Percentiles rank a stretch among this genome's conserved stretches.
phyloP scores from a whole-genome alignment of 2,113 vertebrate species.

The Leucosticte australis region DNA sequence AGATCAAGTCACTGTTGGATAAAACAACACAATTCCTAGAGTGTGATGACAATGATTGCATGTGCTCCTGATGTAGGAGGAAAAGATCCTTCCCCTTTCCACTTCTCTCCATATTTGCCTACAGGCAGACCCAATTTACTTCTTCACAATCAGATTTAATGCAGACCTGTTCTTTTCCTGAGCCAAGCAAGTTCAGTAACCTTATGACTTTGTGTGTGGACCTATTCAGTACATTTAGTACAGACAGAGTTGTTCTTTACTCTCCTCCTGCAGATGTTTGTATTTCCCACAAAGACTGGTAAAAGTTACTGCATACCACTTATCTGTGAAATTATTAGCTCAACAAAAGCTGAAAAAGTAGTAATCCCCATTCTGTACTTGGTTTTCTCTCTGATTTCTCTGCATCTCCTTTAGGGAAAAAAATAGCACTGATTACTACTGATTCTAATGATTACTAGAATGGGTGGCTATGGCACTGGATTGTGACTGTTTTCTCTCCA shows the following conservation, averaged over 20 bases:
- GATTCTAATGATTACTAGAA: background rate
- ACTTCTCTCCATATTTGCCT: background rate
- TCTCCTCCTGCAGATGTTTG: background rate
- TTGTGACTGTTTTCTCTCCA: background rate
- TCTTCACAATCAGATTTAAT: background rate
- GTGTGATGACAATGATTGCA: accelerated
- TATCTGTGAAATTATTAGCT: background rate
- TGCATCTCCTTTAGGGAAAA: background rate
- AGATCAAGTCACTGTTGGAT: accelerated
- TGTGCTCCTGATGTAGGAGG: background rate
- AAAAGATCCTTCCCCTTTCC: background rate
- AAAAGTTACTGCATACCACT: background rate
- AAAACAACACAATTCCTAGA: background rate
- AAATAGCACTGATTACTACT: background rate
- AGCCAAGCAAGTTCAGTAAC: background rate
- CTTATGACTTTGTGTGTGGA: background rate
- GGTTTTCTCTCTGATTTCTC: background rate
- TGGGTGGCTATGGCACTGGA: accelerated
- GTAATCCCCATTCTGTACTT: background rate
- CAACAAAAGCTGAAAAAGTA: background rate
- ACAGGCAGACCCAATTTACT: background rate
- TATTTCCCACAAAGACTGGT: background rate
- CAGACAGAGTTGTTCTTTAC: background rate
- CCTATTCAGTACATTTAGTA: background rate
- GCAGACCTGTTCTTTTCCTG: background rate